Conservation (phyloP, 2,113 vertebrate species). For the Nanger granti region DNA sequence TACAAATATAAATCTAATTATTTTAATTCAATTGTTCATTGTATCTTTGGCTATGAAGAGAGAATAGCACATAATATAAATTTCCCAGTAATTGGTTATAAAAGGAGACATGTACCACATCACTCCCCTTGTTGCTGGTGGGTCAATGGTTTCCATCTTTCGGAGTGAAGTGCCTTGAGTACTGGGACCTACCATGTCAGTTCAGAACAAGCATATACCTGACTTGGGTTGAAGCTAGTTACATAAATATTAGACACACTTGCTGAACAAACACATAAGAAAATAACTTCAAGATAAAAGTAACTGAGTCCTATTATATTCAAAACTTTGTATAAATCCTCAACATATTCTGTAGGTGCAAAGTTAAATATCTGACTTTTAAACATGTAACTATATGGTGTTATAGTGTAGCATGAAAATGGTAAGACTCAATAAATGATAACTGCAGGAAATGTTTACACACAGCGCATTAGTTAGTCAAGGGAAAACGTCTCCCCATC, state of each 20-base stretch:
- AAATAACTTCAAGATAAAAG: not conserved
- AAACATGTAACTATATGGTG: not conserved
- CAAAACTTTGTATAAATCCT: not conserved
- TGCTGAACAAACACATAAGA: not conserved
- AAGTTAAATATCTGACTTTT: not conserved
- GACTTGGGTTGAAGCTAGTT: not conserved
- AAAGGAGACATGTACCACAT: not conserved
- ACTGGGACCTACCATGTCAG: not conserved
- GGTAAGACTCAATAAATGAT: not conserved
- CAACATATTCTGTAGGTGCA: not conserved
- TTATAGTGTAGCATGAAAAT: not conserved
- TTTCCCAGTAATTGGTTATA: not conserved
- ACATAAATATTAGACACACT: not conserved
- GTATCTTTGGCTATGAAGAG: not conserved
- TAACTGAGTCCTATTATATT: not conserved
- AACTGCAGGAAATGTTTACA: slow-evolving; percentile 40
- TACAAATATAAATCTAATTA: not conserved
- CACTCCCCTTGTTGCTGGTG: not conserved
- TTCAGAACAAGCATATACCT: not conserved
- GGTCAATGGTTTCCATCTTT: not conserved
- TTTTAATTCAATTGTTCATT: not conserved
- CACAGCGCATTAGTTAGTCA: not conserved
- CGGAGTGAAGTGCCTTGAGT: not conserved
- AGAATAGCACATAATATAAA: not conserved
- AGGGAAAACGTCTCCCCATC: not conserved